Base-by-base conservation (phyloP, 2,113 vertebrate genomes). In the Labeo catla region DNA sequence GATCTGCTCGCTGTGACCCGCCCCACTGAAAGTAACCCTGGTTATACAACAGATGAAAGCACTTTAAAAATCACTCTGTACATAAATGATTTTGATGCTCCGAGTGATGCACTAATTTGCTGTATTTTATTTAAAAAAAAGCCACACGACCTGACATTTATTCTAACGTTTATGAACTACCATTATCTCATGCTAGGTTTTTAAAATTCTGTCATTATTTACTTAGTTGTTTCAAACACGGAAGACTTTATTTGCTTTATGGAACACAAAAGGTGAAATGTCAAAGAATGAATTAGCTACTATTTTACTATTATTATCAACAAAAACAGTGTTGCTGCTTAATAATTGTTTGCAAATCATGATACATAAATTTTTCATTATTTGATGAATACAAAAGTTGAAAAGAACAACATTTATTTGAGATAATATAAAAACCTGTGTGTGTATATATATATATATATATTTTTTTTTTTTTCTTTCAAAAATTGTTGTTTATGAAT, bases 21-120 rank as follows among this genome's bases (percentile, higher is more conserved):
- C 86, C 82, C 87, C 87, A 84, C 87, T 86, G 86, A 88, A 87
- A 82, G 84, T 81, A 89, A 74, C 81, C 77, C 87, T 86, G 85
- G 84, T 89, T 90, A 87, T 83, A 87, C 87, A 88, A 89, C 84
- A 86, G 89, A 91, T 87, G 84, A 89, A 87, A 90, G 77, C 90
- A 87, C 89, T 87, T 89, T 84, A 83, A 88, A 89, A 91, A 88
- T 88, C 81, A 84, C 83, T 87, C 84, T 85, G 84, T 86, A 89
- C 86, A 81, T 81, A 89, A 89, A 89, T 89, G 88, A 87, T 68
- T 89, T 90, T 85, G 79, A 70, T 80, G 81, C 70, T 88, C 86
- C 43, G 65, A 86, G 77, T 50, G 85, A 73, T 59, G 63, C 15
- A 50, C 43, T 85, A 87, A 83, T 85, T 85, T 66, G 63, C 83